Evolutionary conservation across 1,140 invertebrate species (phyloP).

Genomic region (Drosophila pseudoananassae): DNA sequence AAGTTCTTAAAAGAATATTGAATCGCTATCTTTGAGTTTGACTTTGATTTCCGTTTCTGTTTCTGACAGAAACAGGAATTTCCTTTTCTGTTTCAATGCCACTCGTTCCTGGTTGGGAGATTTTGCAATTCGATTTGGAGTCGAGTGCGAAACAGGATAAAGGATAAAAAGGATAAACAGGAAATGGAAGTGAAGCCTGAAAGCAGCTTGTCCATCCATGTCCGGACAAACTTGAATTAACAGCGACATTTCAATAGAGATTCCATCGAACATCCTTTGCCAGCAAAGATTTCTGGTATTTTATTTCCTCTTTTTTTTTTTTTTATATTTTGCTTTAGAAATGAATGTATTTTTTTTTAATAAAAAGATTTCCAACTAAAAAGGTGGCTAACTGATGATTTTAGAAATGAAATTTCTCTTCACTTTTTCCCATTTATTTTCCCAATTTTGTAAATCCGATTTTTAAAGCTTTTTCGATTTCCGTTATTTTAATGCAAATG

Average conservation of each 20-base stretch:
- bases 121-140: slow-evolving; percentile 14
- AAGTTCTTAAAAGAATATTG: background rate
- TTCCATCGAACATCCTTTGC: slow-evolving; percentile 1
- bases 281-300: background rate
- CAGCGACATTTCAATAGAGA: slow-evolving; percentile 4
- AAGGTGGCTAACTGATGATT: too few species aligned
- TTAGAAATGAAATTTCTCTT: too few species aligned
- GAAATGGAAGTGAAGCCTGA: background rate
- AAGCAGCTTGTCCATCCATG: background rate
- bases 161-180: slow-evolving; percentile 10
- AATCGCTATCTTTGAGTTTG: slow-evolving; percentile 16
- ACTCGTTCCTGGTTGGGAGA: slow-evolving; percentile 1
- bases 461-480: background rate
- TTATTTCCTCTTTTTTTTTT: too few species aligned
- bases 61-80: background rate
- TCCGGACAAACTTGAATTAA: background rate
- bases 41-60: slow-evolving; percentile 4
- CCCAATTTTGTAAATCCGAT: too few species aligned
- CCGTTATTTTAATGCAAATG: slow-evolving; percentile 6
- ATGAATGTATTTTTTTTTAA: too few species aligned
- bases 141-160: slow-evolving; percentile 5
- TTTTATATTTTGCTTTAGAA: background rate
- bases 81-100: background rate
- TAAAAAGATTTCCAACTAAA: too few species aligned
- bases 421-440: too few species aligned